A percentile compares a stretch with the other conserved stretches of the same genome.
phyloP scores from a whole-genome alignment of 1,140 invertebrate genomes.

The Drosophila bifasciata region DNA sequence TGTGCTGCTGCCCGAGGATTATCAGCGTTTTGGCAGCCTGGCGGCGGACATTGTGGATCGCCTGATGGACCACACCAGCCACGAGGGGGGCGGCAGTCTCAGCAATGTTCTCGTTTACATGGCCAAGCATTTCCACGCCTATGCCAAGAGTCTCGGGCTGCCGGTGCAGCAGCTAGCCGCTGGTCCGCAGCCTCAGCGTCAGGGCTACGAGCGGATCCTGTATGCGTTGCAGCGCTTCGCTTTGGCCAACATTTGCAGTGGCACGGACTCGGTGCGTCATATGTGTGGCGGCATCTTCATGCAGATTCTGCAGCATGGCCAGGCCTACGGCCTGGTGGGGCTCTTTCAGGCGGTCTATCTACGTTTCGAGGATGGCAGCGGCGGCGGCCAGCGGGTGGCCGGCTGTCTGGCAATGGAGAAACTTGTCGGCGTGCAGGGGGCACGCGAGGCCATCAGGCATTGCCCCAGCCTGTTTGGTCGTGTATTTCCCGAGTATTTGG shows the following conservation, averaged over 20 bases:
- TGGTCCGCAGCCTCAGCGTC: not conserved
- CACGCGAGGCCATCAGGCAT: slow-evolving; percentile 42
- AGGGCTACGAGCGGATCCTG: slow-evolving; percentile 24
- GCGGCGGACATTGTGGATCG: slow-evolving; percentile 37
- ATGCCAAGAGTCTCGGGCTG: slow-evolving; percentile 46
- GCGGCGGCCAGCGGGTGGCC: slow-evolving; percentile 5
- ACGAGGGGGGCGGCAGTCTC: slow-evolving; percentile 16
- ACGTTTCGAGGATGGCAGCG: slow-evolving; percentile 32
- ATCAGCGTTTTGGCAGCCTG: not conserved
- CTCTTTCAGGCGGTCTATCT: slow-evolving; percentile 33
- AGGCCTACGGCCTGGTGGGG: not conserved
- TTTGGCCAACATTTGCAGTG: slow-evolving; percentile 84
- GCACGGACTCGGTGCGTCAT: slow-evolving; percentile 85
- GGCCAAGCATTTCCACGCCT: slow-evolving; percentile 54
- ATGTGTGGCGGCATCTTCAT: slow-evolving; percentile 83
- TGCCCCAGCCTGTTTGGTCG: slow-evolving; percentile 55
- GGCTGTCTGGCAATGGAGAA: slow-evolving; percentile 64
- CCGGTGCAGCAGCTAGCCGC: not conserved
- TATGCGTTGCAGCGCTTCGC: slow-evolving; percentile 74
- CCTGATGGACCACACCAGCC: slow-evolving; percentile 7
- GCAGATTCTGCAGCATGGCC: slow-evolving; percentile 40
- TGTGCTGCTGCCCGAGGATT: slow-evolving; percentile 30
- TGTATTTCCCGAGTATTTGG: slow-evolving; percentile 59
- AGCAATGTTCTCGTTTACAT: slow-evolving; percentile 59
- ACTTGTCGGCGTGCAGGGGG: slow-evolving; percentile 47